Conservation (phyloP, 2,888 invertebrate genomes). For the Epirrhoe tristata region DNA sequence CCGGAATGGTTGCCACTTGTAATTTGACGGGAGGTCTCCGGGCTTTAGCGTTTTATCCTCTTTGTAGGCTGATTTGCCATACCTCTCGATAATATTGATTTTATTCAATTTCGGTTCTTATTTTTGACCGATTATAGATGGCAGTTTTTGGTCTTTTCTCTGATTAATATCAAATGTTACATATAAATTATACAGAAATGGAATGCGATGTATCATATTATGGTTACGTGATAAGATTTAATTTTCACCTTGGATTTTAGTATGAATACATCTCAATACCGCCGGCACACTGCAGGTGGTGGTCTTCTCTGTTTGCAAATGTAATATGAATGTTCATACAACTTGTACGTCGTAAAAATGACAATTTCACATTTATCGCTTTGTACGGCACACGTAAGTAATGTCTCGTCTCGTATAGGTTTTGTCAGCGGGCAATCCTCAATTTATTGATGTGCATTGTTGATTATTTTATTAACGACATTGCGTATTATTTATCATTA, state of each 20-base stretch:
- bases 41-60: conserved; percentile 56
- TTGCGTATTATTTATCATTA: conserved; percentile 59
- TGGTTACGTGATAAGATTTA: conserved; percentile 46
- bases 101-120: conserved; percentile 26
- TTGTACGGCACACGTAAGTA: conserved; percentile 71
- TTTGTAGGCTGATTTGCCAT: conserved; percentile 37
- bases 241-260: conserved; percentile 51
- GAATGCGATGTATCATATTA: conserved; percentile 42
- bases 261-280: conserved; percentile 57
- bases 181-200: conserved; percentile 11
- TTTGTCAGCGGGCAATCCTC: conserved; percentile 80
- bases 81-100: conserved; percentile 31
- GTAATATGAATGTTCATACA: conserved; percentile 52
- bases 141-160: background rate
- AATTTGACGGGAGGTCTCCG: conserved; percentile 73
- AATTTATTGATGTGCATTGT: conserved; percentile 76
- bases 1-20: conserved; percentile 70
- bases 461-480: conserved; percentile 77
- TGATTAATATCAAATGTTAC: background rate
- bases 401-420: conserved; percentile 73
- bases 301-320: conserved; percentile 66
- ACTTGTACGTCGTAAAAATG: conserved; percentile 74
- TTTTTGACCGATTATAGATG: conserved; percentile 1
- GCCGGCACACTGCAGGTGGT: conserved; percentile 66
- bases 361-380: conserved; percentile 76